phyloP scores from a whole-genome alignment of 2,888 invertebrate genomes.

The Leucophenga montana region DNA sequence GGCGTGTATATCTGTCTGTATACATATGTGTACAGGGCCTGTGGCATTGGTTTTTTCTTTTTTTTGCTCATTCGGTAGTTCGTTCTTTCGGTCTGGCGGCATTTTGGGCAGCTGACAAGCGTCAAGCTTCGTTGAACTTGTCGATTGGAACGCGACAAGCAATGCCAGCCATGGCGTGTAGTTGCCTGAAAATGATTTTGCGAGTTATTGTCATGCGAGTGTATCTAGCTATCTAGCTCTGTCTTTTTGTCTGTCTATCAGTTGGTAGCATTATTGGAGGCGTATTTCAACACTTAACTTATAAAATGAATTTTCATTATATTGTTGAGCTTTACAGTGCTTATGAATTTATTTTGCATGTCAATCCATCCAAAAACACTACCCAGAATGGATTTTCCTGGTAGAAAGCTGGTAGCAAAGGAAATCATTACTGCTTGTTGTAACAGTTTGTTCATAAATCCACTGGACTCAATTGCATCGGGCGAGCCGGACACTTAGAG shows the following conservation, averaged over 20 bases:
- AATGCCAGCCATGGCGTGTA: background rate
- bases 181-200: conserved; percentile 23
- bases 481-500: no score
- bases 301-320: no score
- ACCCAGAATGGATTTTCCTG: no score
- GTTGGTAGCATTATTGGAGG: background rate
- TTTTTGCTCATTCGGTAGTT: background rate
- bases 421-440: no score
- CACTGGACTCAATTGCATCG: no score
- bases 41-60: background rate
- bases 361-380: no score
- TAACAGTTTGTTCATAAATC: no score
- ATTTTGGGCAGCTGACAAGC: conserved; percentile 18
- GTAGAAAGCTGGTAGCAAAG: no score
- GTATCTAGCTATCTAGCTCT: background rate
- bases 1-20: background rate
- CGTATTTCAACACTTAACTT: no score
- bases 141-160: conserved; percentile 4
- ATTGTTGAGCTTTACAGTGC: no score
- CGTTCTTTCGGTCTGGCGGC: no score
- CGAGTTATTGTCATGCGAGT: conserved; percentile 1
- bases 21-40: background rate
- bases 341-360: no score
- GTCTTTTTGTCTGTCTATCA: conserved; percentile 13
- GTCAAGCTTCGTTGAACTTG: conserved; percentile 22